Base-by-base conservation (phyloP, 2,113 vertebrate genomes). In the Rhinogobius similis region DNA sequence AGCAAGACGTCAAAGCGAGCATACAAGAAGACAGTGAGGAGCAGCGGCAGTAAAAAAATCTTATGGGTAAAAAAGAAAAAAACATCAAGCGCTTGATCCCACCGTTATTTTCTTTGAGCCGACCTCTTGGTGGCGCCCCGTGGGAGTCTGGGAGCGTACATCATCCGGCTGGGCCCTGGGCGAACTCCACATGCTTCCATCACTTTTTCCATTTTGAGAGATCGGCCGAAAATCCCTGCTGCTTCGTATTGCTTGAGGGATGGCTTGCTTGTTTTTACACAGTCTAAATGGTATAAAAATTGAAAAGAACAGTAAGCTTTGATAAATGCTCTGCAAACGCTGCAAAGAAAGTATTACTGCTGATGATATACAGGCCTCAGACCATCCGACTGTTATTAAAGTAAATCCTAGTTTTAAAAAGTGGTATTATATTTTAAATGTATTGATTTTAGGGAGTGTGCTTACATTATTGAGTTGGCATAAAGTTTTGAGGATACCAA, bases 151-250 rank as follows among this genome's bases (percentile, higher is more conserved):
- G 73, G 71, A 85, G 70, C 64, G 53, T 41, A 76, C 72, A 81
- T 79, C 76, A 84, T 82, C 70, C 74, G 67, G 70, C 74, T 66
- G 62, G 76, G 75, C 38, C 11, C 80, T 78, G 74, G 70, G 83
- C 74, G 76, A 83, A 78, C 68, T 61, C 71, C 48, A 67, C 79
- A 73, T 32, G 38, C 69, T 62, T 67, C 81, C 81, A 75, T 87
- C 71, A 82, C 64, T 76, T 81, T 83, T 86, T 82, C 74, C 78
- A 77, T 72, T 84, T 78, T 75, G 65, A 74, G 65, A 77, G 75
- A 77, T 63, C 5, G 39, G 13, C 48, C 59, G 53, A 10, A 75
- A 63, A 71, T 70, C 73, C 73, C 70, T 18, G 80, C 72, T 82
- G 80, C 68, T 72, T 70, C 74, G 77, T 74, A 69, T 39, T 26